phyloP scores from a whole-genome alignment of 2,797 vertebrate genomes.

The Ataeniobius toweri region DNA sequence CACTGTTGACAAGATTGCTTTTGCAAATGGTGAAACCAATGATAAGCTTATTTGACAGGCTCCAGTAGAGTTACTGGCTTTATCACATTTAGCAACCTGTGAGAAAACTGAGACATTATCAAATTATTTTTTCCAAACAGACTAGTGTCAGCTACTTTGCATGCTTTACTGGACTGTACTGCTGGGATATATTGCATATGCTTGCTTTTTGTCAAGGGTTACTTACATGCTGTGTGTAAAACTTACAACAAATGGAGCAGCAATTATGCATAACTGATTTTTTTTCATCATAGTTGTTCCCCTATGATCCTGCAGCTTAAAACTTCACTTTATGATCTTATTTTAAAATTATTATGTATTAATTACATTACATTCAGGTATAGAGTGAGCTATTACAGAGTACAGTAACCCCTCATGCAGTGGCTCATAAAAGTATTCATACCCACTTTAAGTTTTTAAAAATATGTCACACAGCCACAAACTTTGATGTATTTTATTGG shows the following conservation, averaged over 20 bases:
- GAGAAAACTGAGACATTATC: neutral
- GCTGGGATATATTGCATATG: neutral
- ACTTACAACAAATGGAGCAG: too few species aligned
- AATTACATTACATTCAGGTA: neutral
- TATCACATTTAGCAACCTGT: neutral
- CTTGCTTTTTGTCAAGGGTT: neutral
- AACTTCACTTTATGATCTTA: neutral
- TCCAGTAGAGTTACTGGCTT: neutral
- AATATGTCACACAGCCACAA: too few species aligned
- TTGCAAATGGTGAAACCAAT: neutral
- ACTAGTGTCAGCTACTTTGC: neutral
- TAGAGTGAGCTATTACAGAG: neutral
- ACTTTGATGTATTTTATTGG: too few species aligned
- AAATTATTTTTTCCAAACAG: neutral
- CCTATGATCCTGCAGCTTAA: neutral
- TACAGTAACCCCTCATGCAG: neutral
- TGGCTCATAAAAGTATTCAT: too few species aligned
- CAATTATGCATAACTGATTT: too few species aligned
- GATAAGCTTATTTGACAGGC: neutral
- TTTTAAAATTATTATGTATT: constrained; percentile 9
- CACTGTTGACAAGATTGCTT: neutral
- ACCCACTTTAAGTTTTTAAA: too few species aligned
- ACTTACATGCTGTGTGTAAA: too few species aligned
- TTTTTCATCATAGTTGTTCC: too few species aligned
- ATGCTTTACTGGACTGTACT: neutral